Percentiles rank a stretch among this genome's conserved stretches.
phyloP scores from a whole-genome alignment of 2,797 vertebrate species.

The Melanogrammus aeglefinus region DNA sequence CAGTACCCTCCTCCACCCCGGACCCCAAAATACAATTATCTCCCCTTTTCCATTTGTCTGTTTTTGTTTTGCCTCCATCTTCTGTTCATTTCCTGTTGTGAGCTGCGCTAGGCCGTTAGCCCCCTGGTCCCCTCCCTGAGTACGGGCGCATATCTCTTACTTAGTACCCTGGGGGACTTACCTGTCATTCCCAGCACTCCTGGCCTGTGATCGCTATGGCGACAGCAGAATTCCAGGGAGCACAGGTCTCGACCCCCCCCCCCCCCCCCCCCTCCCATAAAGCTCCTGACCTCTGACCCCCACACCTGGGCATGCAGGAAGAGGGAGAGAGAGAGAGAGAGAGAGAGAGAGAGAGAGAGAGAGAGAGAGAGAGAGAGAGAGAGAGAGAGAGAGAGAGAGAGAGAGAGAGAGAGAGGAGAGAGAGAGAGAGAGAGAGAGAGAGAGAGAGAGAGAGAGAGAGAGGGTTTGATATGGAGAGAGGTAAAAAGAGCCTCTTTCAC shows the following conservation, averaged over 20 bases:
- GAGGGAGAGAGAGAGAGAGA: not conserved
- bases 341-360: not conserved
- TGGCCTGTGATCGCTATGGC: slow-evolving; percentile 60
- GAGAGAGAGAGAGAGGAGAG: no score
- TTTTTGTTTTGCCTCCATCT: slow-evolving; percentile 57
- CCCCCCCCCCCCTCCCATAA: slow-evolving; percentile 45
- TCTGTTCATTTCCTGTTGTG: slow-evolving; percentile 74
- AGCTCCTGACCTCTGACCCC: slow-evolving; percentile 65
- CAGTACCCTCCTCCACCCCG: slow-evolving; percentile 18
- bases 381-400: no score
- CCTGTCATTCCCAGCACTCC: slow-evolving; percentile 67
- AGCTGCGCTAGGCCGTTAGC: slow-evolving; percentile 52
- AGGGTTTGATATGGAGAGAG: not conserved
- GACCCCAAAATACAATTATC: slow-evolving; percentile 60
- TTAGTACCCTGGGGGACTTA: slow-evolving; percentile 69
- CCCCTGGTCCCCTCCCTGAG: not conserved
- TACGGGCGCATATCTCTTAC: slow-evolving; percentile 58
- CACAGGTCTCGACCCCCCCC: slow-evolving; percentile 64
- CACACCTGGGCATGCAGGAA: slow-evolving; percentile 67
- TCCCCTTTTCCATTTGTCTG: slow-evolving; percentile 70
- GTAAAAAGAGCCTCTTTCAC: no score
- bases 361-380: no score
- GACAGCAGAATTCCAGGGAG: slow-evolving; percentile 69
- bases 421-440: no score
- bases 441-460: no score